phyloP scores from a whole-genome alignment of 2,797 vertebrate genomes.

The Malurus leucopterus region DNA sequence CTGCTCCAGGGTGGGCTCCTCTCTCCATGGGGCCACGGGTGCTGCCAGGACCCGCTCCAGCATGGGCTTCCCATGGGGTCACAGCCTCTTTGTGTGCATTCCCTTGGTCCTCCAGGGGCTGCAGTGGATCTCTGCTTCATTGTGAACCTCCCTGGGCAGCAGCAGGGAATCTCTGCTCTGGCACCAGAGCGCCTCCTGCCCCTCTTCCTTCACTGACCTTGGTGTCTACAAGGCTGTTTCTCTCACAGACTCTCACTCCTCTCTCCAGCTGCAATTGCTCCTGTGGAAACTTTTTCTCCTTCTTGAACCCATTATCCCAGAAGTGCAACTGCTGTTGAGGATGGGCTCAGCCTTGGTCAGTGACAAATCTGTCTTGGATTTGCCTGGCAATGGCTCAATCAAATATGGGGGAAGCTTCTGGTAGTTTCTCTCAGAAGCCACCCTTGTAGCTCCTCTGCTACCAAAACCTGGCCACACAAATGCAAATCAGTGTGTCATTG shows the following conservation, averaged over 20 bases:
- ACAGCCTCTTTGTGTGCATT: background rate
- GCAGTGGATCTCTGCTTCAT: background rate
- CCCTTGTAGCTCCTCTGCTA: rapidly evolving
- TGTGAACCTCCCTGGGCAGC: rapidly evolving
- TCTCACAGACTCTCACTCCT: background rate
- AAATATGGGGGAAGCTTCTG: background rate
- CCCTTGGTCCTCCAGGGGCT: rapidly evolving
- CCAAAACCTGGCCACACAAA: background rate
- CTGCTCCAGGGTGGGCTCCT: background rate
- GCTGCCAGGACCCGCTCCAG: background rate
- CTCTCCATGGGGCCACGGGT: background rate
- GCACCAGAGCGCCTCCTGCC: background rate
- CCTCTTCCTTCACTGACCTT: background rate
- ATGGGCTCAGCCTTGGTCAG: background rate
- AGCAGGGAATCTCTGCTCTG: background rate
- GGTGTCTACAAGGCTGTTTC: background rate
- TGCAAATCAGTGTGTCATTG: background rate
- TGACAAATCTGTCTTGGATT: background rate
- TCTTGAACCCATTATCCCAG: background rate
- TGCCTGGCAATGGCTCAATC: rapidly evolving
- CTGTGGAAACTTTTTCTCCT: background rate
- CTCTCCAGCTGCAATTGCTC: background rate
- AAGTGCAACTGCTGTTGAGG: background rate
- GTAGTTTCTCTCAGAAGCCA: background rate
- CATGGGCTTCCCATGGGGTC: rapidly evolving